Conservation (phyloP, 1,140 invertebrate genomes). For the Pachypeltis micranthus region DNA sequence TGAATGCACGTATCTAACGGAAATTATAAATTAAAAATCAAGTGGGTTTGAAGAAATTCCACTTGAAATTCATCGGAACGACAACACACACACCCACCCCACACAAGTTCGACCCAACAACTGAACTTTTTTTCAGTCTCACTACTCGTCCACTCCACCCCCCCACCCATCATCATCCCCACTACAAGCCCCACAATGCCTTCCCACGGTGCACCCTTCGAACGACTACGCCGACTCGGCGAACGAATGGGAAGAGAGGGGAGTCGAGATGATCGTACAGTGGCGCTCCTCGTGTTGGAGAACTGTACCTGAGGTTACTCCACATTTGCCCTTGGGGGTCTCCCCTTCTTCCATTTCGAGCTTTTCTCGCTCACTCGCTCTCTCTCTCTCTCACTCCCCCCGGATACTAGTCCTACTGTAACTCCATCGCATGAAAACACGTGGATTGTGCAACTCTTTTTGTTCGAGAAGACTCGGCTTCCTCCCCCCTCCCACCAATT, state of each 20-base stretch:
- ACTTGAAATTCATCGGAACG: too few relatives aligned
- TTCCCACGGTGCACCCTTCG: neutral
- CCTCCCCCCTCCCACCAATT: too few relatives aligned
- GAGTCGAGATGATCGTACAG: neutral
- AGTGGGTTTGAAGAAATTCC: too few relatives aligned
- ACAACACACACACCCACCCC: too few relatives aligned
- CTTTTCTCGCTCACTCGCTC: too few relatives aligned
- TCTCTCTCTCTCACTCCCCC: neutral
- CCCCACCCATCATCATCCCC: neutral
- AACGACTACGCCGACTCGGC: neutral
- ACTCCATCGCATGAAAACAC: too few relatives aligned
- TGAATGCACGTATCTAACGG: too few relatives aligned
- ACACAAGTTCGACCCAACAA: too few relatives aligned
- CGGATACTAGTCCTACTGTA: too few relatives aligned
- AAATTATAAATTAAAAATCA: too few relatives aligned
- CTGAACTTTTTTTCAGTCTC: neutral
- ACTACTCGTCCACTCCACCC: neutral
- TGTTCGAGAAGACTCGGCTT: neutral
- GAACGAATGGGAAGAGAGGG: neutral
- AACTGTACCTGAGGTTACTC: constrained; percentile 18
- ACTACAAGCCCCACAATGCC: neutral
- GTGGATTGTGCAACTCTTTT: constrained; percentile 14
- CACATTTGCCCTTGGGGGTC: constrained; percentile 14
- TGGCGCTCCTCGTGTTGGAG: constrained; percentile 1
- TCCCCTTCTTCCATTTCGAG: neutral